Base-by-base conservation (phyloP, 2,888 invertebrate species). In the Torymus texanus region DNA sequence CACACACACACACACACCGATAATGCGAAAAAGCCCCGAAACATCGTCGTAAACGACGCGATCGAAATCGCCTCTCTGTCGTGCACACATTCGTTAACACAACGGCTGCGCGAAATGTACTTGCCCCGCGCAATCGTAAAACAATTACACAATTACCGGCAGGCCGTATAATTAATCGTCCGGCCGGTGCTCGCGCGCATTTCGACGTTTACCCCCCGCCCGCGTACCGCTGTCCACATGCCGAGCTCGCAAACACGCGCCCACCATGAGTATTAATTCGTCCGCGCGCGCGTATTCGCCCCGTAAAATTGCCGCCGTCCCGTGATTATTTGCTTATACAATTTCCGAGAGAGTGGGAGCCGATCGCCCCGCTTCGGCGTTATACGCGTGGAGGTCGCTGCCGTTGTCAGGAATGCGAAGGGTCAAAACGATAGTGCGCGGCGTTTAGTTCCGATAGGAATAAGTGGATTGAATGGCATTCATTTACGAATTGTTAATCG, bases 101-200 rank as follows among this genome's bases (percentile, higher is more conserved):
- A 55, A 13, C 13, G 50, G 4, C 51, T 68, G 61, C 18, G 59
- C 24, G 51, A 41, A 41, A 41, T 41, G 41, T 41, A 41, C 41
- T 41, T 8, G 41, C 41, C 62, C 56, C 61, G 65, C 70, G 73
- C 62, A 86, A 86, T 87, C 87, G 87, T 86, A 87, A 86, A 88
- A 87, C 87, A 88, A 88, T 88, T 86, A 87, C 85, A 86, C 85
- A 88, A 88, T 88, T 88, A 87, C 86, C 82, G 83, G 83, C 74
- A 81, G 82, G 81, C 81, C 84, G 87, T 87, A 71, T 78, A 87
- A 88, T 88, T 88, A 88, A 88, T 87, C 85, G 85, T 16, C 74
- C 72, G 83, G 56, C 50, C 83, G 66, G 61, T 29, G 63, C 68
- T 82, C 55, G 68, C 55, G 63, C 59, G 41, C 85, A 84, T 87